Evolutionary conservation across 2,113 vertebrate species (phyloP).

Genomic region (Megaptera novaeangliae): DNA sequence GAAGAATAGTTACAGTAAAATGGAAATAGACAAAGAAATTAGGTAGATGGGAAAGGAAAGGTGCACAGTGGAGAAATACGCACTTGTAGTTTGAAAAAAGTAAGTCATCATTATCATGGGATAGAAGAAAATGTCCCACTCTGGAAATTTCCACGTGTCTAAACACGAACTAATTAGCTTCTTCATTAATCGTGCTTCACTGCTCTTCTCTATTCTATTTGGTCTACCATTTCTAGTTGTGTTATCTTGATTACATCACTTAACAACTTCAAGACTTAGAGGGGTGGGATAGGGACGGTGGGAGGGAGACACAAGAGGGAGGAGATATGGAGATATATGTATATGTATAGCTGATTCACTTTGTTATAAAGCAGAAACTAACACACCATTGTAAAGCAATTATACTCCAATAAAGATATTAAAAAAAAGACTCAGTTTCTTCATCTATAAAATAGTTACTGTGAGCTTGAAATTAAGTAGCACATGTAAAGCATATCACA

Average conservation of each 20-base stretch:
- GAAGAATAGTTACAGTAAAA: not conserved
- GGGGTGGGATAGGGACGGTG: too few relatives aligned
- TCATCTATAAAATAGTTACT: not conserved
- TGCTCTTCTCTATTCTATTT: not conserved
- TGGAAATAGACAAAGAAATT: not conserved
- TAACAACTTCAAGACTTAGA: not conserved
- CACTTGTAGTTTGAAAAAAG: not conserved
- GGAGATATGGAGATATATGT: too few relatives aligned
- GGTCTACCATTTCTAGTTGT: not conserved
- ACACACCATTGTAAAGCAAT: too few relatives aligned
- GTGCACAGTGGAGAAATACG: not conserved
- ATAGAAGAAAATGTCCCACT: not conserved
- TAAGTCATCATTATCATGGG: not conserved
- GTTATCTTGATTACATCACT: not conserved
- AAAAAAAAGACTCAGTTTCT: not conserved
- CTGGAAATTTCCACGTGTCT: not conserved
- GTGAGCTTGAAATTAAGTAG: not conserved
- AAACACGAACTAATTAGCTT: not conserved
- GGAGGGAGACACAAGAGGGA: too few relatives aligned
- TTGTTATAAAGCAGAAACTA: too few relatives aligned
- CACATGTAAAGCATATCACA: not conserved
- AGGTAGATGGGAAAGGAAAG: not conserved
- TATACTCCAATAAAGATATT: too few relatives aligned
- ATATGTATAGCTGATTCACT: too few relatives aligned
- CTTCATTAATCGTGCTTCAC: not conserved